Percentiles rank a stretch among this genome's conserved stretches.
phyloP scores from a whole-genome alignment of 2,113 vertebrate genomes.

The Scatophagus argus region DNA sequence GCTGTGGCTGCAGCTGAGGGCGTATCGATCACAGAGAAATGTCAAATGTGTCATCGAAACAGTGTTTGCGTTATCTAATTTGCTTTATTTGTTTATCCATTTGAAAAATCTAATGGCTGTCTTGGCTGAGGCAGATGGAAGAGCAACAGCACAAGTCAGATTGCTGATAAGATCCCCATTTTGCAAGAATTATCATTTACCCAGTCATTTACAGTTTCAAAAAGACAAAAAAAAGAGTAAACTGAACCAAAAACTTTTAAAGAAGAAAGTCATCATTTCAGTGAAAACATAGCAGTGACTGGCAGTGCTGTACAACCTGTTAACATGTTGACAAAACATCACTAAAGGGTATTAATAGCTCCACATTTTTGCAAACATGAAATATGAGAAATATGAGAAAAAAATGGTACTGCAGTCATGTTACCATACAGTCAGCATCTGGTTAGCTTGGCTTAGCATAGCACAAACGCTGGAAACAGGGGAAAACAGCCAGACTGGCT shows the following conservation, averaged over 20 bases:
- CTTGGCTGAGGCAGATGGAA: constrained; percentile 19
- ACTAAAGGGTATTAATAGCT: not conserved
- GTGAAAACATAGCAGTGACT: not conserved
- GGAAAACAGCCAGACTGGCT: too few species aligned
- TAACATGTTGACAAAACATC: not conserved
- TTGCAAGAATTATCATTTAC: constrained; percentile 3
- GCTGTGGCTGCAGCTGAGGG: not conserved
- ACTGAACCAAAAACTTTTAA: not conserved
- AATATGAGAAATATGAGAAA: not conserved
- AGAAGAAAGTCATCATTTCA: not conserved
- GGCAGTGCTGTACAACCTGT: not conserved
- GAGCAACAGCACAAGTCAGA: constrained; percentile 10
- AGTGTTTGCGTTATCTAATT: constrained; percentile 21
- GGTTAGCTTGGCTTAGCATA: not conserved
- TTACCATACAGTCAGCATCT: not conserved
- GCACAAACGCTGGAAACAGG: not conserved
- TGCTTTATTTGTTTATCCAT: constrained; percentile 27
- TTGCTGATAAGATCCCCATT: not conserved
- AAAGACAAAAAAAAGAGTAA: too few species aligned
- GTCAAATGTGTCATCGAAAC: constrained; percentile 22
- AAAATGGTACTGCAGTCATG: too few species aligned
- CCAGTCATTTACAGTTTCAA: not conserved
- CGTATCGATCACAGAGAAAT: constrained; percentile 21
- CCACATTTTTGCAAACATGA: not conserved
- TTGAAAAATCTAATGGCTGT: constrained; percentile 1